Evolutionary conservation across 2,888 invertebrate genomes (phyloP).

Genomic region (Portevinia maculata): DNA sequence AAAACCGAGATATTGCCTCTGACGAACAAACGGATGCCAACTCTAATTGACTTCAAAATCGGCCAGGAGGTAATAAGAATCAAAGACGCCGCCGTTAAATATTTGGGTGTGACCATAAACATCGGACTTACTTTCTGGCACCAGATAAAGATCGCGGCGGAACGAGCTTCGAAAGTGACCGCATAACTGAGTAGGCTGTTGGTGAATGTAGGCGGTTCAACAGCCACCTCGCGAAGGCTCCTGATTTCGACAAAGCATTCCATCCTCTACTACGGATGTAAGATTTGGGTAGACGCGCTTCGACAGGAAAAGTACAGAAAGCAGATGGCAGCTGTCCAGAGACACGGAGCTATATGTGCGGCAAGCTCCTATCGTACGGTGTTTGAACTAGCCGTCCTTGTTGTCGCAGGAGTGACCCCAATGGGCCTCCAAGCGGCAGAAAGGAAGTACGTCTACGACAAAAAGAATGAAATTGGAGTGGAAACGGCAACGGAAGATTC

Average conservation of each 20-base stretch:
- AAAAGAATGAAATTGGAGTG: too few relatives aligned
- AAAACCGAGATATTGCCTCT: slow-evolving; percentile 19
- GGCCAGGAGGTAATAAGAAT: neutral
- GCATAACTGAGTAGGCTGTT: slow-evolving; percentile 4
- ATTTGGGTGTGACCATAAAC: neutral
- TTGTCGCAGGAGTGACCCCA: too few relatives aligned
- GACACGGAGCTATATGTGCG: neutral
- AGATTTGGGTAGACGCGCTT: slow-evolving; percentile 3
- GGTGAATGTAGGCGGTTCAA: neutral
- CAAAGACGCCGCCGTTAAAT: neutral
- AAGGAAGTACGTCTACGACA: too few relatives aligned
- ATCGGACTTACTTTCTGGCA: too few relatives aligned
- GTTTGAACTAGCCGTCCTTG: too few relatives aligned
- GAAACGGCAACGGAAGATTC: too few relatives aligned
- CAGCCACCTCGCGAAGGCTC: neutral
- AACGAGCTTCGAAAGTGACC: slow-evolving; percentile 2
- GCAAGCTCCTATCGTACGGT: too few relatives aligned
- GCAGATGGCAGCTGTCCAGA: slow-evolving; percentile 14
- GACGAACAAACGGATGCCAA: too few relatives aligned
- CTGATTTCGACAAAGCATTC: neutral
- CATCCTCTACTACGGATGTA: neutral
- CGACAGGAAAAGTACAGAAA: neutral
- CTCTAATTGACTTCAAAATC: neutral
- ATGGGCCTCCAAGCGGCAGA: too few relatives aligned
- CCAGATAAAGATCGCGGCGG: slow-evolving; percentile 1